A percentile compares a stretch with the other conserved stretches of the same genome.
These are phyloP conservation scores for Oxyruncus cristatus DNA, from an alignment of 2,113 vertebrate species.

Conservation along the genomic window DNA sequence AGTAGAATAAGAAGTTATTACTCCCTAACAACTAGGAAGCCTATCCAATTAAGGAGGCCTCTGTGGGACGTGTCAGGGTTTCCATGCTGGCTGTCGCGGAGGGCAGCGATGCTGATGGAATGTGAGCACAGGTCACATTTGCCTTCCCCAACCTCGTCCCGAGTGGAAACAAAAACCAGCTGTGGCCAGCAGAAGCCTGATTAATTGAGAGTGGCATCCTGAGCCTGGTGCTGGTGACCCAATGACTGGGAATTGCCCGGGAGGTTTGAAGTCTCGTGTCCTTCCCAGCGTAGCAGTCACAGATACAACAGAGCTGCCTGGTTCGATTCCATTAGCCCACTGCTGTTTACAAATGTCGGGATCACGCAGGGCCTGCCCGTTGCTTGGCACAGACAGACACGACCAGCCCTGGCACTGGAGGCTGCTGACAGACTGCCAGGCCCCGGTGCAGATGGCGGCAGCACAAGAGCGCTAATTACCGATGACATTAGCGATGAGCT, in stretches of 20 bases:
- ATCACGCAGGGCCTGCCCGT: neutral
- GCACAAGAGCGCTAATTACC: slow-evolving; percentile 28
- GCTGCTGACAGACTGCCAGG: slow-evolving; percentile 28
- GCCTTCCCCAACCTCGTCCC: neutral
- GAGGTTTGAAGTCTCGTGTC: slow-evolving; percentile 56
- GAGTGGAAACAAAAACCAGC: slow-evolving; percentile 35
- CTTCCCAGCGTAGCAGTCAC: slow-evolving; percentile 3
- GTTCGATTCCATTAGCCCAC: slow-evolving; percentile 12
- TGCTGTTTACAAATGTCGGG: slow-evolving; percentile 15
- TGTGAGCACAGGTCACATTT: neutral
- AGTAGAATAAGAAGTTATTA: neutral
- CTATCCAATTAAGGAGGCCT: neutral
- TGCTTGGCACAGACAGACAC: slow-evolving; percentile 3
- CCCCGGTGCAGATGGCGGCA: neutral
- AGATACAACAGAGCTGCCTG: slow-evolving; percentile 1
- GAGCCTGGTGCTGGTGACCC: slow-evolving; percentile 27
- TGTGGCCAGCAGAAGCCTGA: slow-evolving; percentile 27
- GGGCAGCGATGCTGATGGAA: slow-evolving; percentile 40
- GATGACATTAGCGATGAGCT: slow-evolving; percentile 63
- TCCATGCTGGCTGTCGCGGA: neutral
- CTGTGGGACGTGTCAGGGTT: neutral
- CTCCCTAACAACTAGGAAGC: neutral
- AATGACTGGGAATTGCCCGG: slow-evolving; percentile 24
- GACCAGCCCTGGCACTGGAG: slow-evolving; percentile 7
- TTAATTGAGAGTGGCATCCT: slow-evolving; percentile 51